Evolutionary conservation across 2,797 vertebrate species (phyloP), one percentile per base, ranked within the genome.

Genomic region (Pseudomugil gertrudae): DNA sequence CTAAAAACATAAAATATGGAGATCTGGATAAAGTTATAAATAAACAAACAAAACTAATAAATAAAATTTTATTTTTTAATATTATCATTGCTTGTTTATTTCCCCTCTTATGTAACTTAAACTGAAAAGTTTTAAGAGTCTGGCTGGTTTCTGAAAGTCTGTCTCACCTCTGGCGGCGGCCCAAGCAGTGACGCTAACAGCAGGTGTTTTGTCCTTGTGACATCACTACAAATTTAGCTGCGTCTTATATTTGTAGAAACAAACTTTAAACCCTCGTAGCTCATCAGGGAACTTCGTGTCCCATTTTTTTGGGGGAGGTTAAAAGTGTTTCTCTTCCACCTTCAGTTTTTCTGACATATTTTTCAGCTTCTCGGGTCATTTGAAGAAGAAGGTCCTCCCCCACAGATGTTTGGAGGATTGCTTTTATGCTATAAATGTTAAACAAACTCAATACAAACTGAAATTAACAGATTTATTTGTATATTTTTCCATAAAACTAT

Each of bases 31-130:
- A 54, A 54, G 36, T 5, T 43, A 36, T 1, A 1, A 52, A 21
- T 2, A n/a, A n/a, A n/a, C 10, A 35, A 9, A 9, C 14, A 9
- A 23, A 35, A 24, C 26, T 2, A 30, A 43, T 23, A 3, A 0
- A 23, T 0, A 0, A 14, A n/a, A 47, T 6, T 26, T 0, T 23
- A 2, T 50, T 52, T 15, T 52, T 2, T 52, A 3, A 0, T 9
- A 17, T 33, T 47, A 4, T 65, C 29, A 9, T 32, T 43, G 43
- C 32, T 43, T 26, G 30, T 43, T 47, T 15, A 17, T 29, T 11
- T 50, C 24, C 2, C 32, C 14, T 21, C 3, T 64, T 21, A 45
- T 63, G 19, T 66, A 51, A 69, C 30, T 0, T 23, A 5, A 3
- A 2, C 6, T 54, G 43, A 63, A 57, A 33, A 17, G 2, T 15